Conservation (phyloP, 2,888 invertebrate species). For the Pherbina coryleti region DNA sequence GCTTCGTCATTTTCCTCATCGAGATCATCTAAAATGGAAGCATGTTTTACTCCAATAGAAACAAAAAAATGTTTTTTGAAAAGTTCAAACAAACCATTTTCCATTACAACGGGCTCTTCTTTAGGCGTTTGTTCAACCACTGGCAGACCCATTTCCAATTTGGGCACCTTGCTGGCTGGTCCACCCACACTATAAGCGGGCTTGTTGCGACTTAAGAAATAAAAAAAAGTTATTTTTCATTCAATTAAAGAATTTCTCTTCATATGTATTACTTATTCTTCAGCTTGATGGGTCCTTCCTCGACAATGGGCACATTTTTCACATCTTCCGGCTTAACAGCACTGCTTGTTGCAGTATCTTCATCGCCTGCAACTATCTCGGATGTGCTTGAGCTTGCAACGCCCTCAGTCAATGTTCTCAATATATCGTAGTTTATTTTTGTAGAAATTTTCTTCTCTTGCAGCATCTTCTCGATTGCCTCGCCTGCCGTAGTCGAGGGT, state of each 20-base stretch:
- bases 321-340: conserved; percentile 39
- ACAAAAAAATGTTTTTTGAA: background rate
- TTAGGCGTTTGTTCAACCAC: conserved; percentile 53
- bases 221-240: background rate
- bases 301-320: conserved; percentile 53
- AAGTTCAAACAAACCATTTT: conserved; percentile 54
- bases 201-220: conserved; percentile 51
- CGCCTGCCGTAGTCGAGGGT: conserved; percentile 80
- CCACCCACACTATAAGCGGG: conserved; percentile 59
- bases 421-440: conserved; percentile 98
- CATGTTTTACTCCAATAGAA: background rate
- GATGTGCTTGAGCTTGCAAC: conserved; percentile 44
- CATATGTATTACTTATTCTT: conserved; percentile 48
- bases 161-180: conserved; percentile 58
- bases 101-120: conserved; percentile 52
- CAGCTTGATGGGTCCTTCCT: conserved; percentile 52
- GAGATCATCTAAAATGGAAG: conserved; percentile 56
- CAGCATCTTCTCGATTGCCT: conserved; percentile 96
- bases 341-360: conserved; percentile 34
- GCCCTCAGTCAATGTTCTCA: conserved; percentile 78
- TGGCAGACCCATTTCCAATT: conserved; percentile 60
- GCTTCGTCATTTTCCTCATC: conserved; percentile 64
- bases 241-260: background rate
- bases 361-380: conserved; percentile 35
- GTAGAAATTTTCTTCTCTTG: conserved; percentile 95